Conservation (phyloP, 2,888 invertebrate genomes). For the Campopleginae sp. region DNA sequence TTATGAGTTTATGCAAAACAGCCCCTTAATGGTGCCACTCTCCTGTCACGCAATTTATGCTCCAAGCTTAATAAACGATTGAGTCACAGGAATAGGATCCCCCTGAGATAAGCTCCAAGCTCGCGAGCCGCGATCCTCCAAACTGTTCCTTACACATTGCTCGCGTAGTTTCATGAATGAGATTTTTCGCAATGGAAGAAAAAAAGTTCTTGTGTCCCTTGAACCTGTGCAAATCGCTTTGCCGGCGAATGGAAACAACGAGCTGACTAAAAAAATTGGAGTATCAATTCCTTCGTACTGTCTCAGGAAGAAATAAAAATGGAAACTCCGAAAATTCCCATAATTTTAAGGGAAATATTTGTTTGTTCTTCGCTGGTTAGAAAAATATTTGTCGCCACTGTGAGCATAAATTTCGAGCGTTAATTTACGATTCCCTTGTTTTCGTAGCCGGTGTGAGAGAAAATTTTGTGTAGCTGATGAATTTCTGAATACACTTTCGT, state of each 20-base stretch:
- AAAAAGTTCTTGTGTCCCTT: background rate
- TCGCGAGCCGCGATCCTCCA: background rate
- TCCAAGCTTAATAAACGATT: constrained; percentile 29
- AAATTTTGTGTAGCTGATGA: background rate
- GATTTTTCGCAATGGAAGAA: background rate
- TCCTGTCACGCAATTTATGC: constrained; percentile 35
- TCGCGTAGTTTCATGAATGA: background rate
- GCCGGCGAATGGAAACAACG: background rate
- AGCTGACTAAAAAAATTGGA: background rate
- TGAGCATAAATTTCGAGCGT: background rate
- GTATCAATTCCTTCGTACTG: background rate
- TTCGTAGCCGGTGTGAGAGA: background rate
- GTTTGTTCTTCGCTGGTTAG: background rate
- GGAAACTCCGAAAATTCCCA: background rate
- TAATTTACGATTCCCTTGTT: background rate
- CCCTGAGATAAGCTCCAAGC: constrained; percentile 16
- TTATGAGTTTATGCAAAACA: constrained; percentile 38
- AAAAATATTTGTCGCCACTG: background rate
- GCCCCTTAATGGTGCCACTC: constrained; percentile 34
- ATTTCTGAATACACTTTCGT: background rate
- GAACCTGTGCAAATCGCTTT: background rate
- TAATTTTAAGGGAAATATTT: no score
- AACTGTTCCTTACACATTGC: background rate
- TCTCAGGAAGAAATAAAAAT: background rate
- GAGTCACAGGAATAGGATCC: constrained; percentile 19